phyloP scores from a whole-genome alignment of 2,888 invertebrate species.

The Chrysolina haemoptera region DNA sequence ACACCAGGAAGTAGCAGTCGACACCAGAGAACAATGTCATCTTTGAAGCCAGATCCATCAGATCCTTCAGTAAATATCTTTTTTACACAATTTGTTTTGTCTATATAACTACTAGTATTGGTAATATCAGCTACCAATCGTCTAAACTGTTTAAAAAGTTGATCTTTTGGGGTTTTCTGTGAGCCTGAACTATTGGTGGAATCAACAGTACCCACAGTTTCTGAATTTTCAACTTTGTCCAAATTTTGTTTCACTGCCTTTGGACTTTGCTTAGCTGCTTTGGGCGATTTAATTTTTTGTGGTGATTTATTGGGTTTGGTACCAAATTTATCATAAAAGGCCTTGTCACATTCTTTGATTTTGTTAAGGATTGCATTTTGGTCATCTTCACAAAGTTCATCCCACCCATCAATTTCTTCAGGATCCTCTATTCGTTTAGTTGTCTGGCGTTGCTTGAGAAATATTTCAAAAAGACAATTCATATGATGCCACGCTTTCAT shows the following conservation, averaged over 20 bases:
- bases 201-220: not conserved
- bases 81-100: conserved; percentile 83
- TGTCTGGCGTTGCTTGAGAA: conserved; percentile 83
- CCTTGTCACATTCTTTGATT: conserved; percentile 76
- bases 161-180: conserved; percentile 72
- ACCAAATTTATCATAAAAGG: conserved; percentile 64
- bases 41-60: conserved; percentile 78
- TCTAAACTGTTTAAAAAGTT: conserved; percentile 84
- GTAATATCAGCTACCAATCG: conserved; percentile 85
- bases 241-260: conserved; percentile 28
- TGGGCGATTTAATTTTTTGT: conserved; percentile 58
- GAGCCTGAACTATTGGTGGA: conserved; percentile 2
- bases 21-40: conserved; percentile 86
- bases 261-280: not conserved
- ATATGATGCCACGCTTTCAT: conserved; percentile 92
- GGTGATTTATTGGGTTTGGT: conserved; percentile 44
- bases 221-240: conserved; percentile 19
- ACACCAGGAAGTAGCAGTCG: conserved; percentile 87
- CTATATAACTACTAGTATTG: conserved; percentile 83
- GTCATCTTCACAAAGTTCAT: conserved; percentile 77
- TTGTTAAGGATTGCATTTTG: conserved; percentile 77
- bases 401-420: conserved; percentile 87
- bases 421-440: conserved; percentile 86
- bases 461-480: conserved; percentile 84
- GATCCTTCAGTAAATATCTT: conserved; percentile 77